Percentiles rank a stretch among this genome's conserved stretches.
Conservation (phyloP, 1,140 invertebrate species). For the Heliothis subflexa region DNA sequence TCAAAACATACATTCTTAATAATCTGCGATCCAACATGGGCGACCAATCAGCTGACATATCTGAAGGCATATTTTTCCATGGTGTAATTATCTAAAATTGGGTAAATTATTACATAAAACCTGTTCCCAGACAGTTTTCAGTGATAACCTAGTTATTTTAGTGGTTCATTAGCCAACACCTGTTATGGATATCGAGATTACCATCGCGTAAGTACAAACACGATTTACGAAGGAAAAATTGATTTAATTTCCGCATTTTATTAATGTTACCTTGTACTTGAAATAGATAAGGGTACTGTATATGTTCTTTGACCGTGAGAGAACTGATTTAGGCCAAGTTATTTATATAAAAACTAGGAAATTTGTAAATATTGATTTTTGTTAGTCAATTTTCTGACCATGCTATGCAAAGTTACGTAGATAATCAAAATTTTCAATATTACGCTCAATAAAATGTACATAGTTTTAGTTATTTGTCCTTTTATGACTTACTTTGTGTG, state of each 20-base stretch:
- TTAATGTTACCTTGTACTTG: conserved; percentile 41
- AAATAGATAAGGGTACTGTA: conserved; percentile 37
- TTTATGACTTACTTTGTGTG: background rate
- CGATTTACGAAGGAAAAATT: background rate
- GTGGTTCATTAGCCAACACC: conserved; percentile 41
- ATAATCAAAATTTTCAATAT: background rate
- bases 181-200: conserved; percentile 48
- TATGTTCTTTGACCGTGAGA: background rate
- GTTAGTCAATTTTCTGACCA: background rate
- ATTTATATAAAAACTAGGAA: background rate
- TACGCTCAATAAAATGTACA: background rate
- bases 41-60: conserved; percentile 80
- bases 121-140: conserved; percentile 53
- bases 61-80: conserved; percentile 75
- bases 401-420: background rate
- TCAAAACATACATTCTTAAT: background rate
- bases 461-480: background rate
- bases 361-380: background rate
- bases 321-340: background rate
- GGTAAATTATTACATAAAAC: conserved; percentile 84
- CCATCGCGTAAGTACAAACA: conserved; percentile 52
- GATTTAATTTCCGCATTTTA: background rate
- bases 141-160: conserved; percentile 51
- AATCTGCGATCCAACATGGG: conserved; percentile 53
- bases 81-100: conserved; percentile 70